Base-by-base conservation (phyloP, 2,888 invertebrate species). In the Kuschelorhynchus macadamiae region DNA sequence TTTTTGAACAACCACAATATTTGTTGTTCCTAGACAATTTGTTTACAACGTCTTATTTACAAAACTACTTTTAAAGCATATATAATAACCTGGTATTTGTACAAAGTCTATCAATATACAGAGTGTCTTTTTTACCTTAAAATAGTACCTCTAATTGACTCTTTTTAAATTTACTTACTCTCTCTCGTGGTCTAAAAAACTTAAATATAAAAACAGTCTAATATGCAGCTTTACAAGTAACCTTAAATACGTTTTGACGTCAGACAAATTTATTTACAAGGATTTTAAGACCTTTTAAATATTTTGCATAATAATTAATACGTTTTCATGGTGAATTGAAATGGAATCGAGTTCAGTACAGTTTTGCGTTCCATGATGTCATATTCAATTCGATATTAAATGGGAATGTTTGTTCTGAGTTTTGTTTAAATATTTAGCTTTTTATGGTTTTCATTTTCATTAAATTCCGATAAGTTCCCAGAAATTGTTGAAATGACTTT, bases 71-170 rank as follows among this genome's bases (percentile, higher is more conserved):
- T 67, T 49, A 67, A 67, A 62, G 50, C 36, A 50, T 67, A n/a
- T n/a, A 47, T 41, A 61, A 52, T 47, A 55, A 59, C 56, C 36
- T 49, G 53, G 42, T 44, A 36, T 66, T 66, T 66, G 66, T 67
- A 67, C 67, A 67, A 67, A 53, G 60, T 62, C 62, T 53, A 59
- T 66, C 46, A 64, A 64, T 69, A 53, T 65, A 64, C 57, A 64
- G 30, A 20, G 52, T 66, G 63, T 62, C 62, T 67, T 67, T 66
- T 55, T 53, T 32, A 52, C 36, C 39, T 52, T 20, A 12, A 21
- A 20, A 21, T 52, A 52, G 36, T 32, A 55, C 44, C 42, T 57
- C 65, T 65, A 65, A 65, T 65, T 65, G 65, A 65, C 59, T 65
- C 30, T 16, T 57, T 65, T 52, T 36, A 57, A 57, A 46, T 7